phyloP scores from a whole-genome alignment of 2,113 vertebrate genomes.

The Murina feae region DNA sequence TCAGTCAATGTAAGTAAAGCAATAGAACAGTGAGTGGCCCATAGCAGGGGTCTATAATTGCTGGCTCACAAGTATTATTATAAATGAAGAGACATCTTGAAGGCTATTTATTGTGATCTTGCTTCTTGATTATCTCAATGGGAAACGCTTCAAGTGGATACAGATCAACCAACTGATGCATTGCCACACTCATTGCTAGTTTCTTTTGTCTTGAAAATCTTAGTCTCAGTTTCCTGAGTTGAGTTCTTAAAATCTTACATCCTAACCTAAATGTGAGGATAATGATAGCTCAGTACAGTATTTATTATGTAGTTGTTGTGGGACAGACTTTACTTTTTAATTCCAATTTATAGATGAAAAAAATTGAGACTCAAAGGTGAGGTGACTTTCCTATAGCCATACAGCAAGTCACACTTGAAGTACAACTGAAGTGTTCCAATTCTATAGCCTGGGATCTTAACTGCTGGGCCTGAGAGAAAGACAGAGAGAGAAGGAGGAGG shows the following conservation, averaged over 20 bases:
- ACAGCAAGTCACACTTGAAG: background rate
- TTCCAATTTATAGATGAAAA: background rate
- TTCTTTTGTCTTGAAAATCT: background rate
- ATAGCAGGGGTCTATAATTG: background rate
- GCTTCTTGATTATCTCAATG: background rate
- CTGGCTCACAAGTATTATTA: background rate
- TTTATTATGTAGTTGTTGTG: background rate
- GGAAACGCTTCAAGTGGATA: background rate
- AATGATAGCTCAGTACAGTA: background rate
- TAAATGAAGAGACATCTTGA: background rate
- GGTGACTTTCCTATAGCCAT: background rate
- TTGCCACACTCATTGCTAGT: background rate
- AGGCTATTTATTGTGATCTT: background rate
- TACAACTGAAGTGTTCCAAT: background rate
- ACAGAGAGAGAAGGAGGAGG: fast-evolving
- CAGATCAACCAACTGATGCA: background rate
- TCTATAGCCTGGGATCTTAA: background rate
- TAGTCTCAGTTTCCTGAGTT: background rate
- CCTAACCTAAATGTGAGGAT: background rate
- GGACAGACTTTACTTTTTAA: background rate
- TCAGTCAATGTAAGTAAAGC: background rate
- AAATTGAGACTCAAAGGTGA: slow-evolving; percentile 4
- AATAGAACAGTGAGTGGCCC: background rate
- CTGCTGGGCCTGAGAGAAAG: background rate
- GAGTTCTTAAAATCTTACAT: background rate